These are phyloP conservation scores for Plebejus anna DNA, from an alignment of 2,888 invertebrate genomes.

Conservation along the genomic window DNA sequence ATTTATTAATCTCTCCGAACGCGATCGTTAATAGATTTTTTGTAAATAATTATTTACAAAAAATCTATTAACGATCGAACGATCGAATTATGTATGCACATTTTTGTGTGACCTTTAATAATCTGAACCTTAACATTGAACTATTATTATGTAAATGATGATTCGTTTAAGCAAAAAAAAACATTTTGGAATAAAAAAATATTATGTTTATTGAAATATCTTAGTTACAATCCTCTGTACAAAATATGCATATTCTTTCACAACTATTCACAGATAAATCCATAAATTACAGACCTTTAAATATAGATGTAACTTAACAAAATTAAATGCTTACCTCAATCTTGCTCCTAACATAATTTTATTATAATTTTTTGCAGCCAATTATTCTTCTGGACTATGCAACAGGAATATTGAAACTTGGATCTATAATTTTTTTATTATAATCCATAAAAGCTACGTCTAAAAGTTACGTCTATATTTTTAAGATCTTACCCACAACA, in stretches of 20 bases:
- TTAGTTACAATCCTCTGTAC: conserved; percentile 46
- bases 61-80: no score
- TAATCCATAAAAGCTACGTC: neutral
- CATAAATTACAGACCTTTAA: neutral
- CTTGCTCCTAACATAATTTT: neutral
- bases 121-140: no score
- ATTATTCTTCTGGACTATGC: neutral
- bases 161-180: neutral
- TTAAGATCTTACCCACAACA: conserved; percentile 9
- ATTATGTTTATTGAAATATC: conserved; percentile 11
- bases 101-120: no score
- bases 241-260: conserved; percentile 40
- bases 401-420: neutral
- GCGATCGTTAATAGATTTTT: no score
- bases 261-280: neutral
- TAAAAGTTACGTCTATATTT: neutral
- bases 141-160: no score
- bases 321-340: neutral
- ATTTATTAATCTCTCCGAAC: no score
- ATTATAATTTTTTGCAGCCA: neutral
- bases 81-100: no score
- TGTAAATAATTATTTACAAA: no score
- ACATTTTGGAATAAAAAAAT: conserved; percentile 21
- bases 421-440: neutral
- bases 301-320: neutral